These are phyloP conservation scores for Psammodynastes pulverulentus DNA, from an alignment of 2,113 vertebrate genomes.

Conservation along the genomic window DNA sequence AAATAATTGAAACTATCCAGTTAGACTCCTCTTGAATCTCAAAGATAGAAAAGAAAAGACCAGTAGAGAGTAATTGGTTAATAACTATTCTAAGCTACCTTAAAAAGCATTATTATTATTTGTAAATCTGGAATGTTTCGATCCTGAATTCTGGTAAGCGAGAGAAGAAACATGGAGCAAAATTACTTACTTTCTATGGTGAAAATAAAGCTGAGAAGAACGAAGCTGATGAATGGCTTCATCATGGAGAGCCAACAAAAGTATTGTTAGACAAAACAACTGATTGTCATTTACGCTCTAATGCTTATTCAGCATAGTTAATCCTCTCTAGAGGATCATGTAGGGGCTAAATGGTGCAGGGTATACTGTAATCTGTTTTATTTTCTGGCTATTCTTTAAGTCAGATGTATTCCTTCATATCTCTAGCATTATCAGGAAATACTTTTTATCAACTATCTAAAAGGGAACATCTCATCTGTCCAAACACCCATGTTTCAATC, in stretches of 20 bases:
- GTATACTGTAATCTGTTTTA: conserved; percentile 34
- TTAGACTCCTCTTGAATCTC: not conserved
- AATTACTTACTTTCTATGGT: conserved; percentile 71
- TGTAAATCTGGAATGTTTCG: not conserved
- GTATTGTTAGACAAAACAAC: conserved; percentile 69
- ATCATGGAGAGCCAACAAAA: conserved; percentile 65
- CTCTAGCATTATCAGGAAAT: conserved; percentile 13
- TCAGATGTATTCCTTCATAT: not conserved
- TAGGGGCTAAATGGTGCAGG: conserved; percentile 67
- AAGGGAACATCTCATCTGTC: conserved; percentile 5
- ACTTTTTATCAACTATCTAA: conserved; percentile 9
- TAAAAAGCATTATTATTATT: not conserved
- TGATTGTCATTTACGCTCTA: conserved; percentile 70
- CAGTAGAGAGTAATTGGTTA: rapidly evolving
- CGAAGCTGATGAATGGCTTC: conserved; percentile 66
- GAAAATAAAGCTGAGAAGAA: conserved; percentile 67
- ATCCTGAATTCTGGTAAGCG: not conserved
- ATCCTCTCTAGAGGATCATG: conserved; percentile 64
- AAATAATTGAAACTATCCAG: not conserved
- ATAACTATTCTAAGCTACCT: not conserved
- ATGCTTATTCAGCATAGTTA: conserved; percentile 74
- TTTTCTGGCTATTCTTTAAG: conserved; percentile 38
- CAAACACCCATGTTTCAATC: not conserved
- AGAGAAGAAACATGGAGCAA: not conserved
- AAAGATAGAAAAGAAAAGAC: not conserved